A percentile compares a stretch with the other conserved stretches of the same genome.
Conservation (phyloP, 2,888 invertebrate species). For the Clunio marinus region DNA sequence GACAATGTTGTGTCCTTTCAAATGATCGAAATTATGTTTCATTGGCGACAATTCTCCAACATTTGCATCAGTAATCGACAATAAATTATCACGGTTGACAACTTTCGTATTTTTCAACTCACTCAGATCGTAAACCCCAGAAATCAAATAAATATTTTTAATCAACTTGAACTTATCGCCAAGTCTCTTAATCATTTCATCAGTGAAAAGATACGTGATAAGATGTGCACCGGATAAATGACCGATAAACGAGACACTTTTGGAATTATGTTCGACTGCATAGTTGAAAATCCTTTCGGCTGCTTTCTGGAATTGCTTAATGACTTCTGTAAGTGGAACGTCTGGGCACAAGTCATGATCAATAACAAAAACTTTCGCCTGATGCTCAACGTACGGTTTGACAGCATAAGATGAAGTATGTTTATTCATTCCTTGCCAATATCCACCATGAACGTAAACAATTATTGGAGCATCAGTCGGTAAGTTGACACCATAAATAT, state of each 20-base stretch:
- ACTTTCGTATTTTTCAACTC: slow-evolving; percentile 60
- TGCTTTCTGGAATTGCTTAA: slow-evolving; percentile 62
- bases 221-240: slow-evolving; percentile 87
- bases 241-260: slow-evolving; percentile 69
- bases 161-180: slow-evolving; percentile 47
- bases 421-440: slow-evolving; percentile 73
- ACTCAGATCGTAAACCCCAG: slow-evolving; percentile 73
- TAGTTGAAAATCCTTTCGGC: slow-evolving; percentile 61
- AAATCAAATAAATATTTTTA: slow-evolving; percentile 59
- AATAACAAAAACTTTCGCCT: slow-evolving; percentile 65
- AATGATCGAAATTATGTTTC: slow-evolving; percentile 53
- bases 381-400: slow-evolving; percentile 57
- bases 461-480: slow-evolving; percentile 68
- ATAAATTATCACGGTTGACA: slow-evolving; percentile 62
- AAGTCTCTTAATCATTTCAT: slow-evolving; percentile 46
- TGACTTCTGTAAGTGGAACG: slow-evolving; percentile 59
- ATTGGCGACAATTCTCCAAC: slow-evolving; percentile 56
- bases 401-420: slow-evolving; percentile 63
- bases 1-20: slow-evolving; percentile 47
- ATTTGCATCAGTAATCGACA: slow-evolving; percentile 56
- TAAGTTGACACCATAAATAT: slow-evolving; percentile 66
- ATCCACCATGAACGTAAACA: slow-evolving; percentile 83
- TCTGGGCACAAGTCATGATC: slow-evolving; percentile 77
- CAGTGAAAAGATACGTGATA: slow-evolving; percentile 60
- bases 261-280: slow-evolving; percentile 60